Evolutionary conservation across 2,113 vertebrate species (phyloP).

Genomic region (Lamprologus sp.): DNA sequence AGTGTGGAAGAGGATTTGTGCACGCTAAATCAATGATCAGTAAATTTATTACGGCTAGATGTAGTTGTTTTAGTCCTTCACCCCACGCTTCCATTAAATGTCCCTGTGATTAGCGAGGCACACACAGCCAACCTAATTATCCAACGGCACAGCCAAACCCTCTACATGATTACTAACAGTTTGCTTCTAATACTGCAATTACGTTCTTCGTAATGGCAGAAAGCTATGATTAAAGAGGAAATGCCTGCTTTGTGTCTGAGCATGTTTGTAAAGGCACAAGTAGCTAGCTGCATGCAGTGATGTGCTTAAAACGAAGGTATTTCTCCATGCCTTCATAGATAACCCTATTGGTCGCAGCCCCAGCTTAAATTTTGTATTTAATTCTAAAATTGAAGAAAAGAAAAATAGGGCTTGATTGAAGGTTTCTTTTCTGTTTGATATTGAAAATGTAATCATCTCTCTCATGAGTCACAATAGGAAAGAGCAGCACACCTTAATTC

Average conservation of each 20-base stretch:
- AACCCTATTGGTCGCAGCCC: not conserved
- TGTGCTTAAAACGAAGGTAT: not conserved
- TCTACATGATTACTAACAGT: slow-evolving; percentile 71
- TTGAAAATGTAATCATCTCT: not conserved
- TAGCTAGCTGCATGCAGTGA: not conserved
- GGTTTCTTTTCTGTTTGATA: not conserved
- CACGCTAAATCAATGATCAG: slow-evolving; percentile 20
- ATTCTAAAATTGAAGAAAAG: not conserved
- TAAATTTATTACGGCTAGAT: slow-evolving; percentile 56
- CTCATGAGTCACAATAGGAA: not conserved
- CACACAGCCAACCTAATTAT: slow-evolving; percentile 74
- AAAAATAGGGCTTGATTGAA: not conserved
- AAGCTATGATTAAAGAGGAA: slow-evolving; percentile 72
- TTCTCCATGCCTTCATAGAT: not conserved
- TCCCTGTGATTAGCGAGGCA: slow-evolving; percentile 75
- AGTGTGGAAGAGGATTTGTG: not conserved
- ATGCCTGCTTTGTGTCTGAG: slow-evolving; percentile 10
- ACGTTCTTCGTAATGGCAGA: slow-evolving; percentile 68
- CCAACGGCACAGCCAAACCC: slow-evolving; percentile 60
- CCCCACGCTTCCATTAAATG: slow-evolving; percentile 60
- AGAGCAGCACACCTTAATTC: not conserved
- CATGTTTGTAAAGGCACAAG: not conserved
- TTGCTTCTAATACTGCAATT: slow-evolving; percentile 74
- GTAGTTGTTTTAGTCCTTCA: slow-evolving; percentile 72
- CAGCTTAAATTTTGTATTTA: not conserved